A percentile compares a stretch with the other conserved stretches of the same genome.
These are phyloP conservation scores for Chalcosyrphus nemorum DNA, from an alignment of 2,888 invertebrate genomes.

Conservation along the genomic window DNA sequence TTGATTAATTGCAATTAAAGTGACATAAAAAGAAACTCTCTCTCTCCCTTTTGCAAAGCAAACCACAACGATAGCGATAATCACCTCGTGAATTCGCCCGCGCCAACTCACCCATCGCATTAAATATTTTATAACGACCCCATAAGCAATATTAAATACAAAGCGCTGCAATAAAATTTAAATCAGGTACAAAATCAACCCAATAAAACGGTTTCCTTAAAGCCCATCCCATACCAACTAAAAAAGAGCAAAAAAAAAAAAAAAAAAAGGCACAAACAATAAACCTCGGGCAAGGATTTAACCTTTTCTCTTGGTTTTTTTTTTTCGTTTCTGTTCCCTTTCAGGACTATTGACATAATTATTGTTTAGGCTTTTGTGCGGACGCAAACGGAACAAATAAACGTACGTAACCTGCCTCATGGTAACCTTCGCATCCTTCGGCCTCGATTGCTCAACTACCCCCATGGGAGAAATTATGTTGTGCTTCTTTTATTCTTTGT, in stretches of 20 bases:
- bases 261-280: constrained; percentile 41
- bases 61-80: constrained; percentile 50
- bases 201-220: constrained; percentile 63
- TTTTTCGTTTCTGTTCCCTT: constrained; percentile 1
- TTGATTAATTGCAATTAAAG: constrained; percentile 48
- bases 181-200: constrained; percentile 63
- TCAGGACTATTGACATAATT: constrained; percentile 67
- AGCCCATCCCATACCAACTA: constrained; percentile 26
- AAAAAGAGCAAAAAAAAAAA: background rate
- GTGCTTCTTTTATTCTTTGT: constrained; percentile 39
- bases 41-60: constrained; percentile 7
- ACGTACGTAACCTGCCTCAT: constrained; percentile 46
- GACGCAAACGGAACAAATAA: constrained; percentile 42
- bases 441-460: constrained; percentile 42
- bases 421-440: constrained; percentile 36
- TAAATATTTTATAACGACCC: constrained; percentile 64
- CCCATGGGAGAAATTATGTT: constrained; percentile 67
- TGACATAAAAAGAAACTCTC: constrained; percentile 23
- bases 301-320: constrained; percentile 47
- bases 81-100: constrained; percentile 38
- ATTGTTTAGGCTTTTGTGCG: constrained; percentile 62
- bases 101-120: constrained; percentile 26
- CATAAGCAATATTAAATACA: constrained; percentile 50
- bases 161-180: constrained; percentile 65
- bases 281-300: constrained; percentile 70